Percentiles rank a stretch among this genome's conserved stretches.
Evolutionary conservation across 2,113 vertebrate genomes (phyloP).

Genomic region (Trinectes maculatus): DNA sequence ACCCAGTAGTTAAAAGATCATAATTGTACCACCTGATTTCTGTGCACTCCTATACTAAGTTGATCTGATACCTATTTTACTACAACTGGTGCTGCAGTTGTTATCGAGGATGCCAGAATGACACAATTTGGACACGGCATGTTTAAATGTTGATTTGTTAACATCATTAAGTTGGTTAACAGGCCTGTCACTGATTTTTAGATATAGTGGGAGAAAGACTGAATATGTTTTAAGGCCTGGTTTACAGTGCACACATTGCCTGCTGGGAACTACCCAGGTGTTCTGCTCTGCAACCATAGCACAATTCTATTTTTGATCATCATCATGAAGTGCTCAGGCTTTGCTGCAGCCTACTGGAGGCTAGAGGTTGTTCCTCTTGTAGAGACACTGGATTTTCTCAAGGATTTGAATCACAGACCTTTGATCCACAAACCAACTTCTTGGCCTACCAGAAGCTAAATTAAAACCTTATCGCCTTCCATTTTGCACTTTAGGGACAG

Average conservation of each 20-base stretch:
- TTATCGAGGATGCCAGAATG: too few relatives aligned
- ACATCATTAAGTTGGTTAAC: too few relatives aligned
- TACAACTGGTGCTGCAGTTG: too few relatives aligned
- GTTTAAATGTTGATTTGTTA: too few relatives aligned
- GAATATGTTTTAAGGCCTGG: too few relatives aligned
- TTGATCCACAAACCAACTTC: neutral
- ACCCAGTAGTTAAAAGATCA: neutral
- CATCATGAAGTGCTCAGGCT: conserved; percentile 5
- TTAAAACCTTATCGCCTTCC: neutral
- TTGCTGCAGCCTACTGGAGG: neutral
- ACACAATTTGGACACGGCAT: too few relatives aligned
- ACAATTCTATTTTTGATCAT: neutral
- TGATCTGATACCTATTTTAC: too few relatives aligned
- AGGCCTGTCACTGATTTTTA: too few relatives aligned
- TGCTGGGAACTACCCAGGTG: conserved; percentile 12
- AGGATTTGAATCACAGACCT: conserved; percentile 1
- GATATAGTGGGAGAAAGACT: too few relatives aligned
- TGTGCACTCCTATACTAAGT: neutral
- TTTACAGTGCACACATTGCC: conserved; percentile 8
- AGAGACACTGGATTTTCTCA: neutral
- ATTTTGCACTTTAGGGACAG: conserved; percentile 85
- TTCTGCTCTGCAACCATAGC: neutral
- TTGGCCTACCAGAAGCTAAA: neutral
- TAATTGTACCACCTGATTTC: neutral
- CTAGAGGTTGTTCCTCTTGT: neutral